A percentile compares a stretch with the other conserved stretches of the same genome.
Conservation (phyloP, 2,888 invertebrate species). For the Orthosia gothica region DNA sequence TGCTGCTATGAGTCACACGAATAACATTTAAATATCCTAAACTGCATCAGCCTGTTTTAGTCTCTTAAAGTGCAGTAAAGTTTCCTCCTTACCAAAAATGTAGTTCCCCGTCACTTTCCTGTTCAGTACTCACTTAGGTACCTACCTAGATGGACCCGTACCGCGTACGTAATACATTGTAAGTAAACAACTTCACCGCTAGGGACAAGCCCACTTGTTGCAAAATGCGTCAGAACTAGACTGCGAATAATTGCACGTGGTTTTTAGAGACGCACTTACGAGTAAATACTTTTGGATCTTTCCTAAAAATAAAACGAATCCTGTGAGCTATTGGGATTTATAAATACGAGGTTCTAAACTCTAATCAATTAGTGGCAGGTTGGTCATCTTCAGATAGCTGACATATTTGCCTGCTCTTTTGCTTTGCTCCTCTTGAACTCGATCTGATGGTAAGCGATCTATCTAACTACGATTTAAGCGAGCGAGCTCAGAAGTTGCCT, state of each 20-base stretch:
- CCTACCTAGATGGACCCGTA: conserved; percentile 4
- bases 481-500: no score
- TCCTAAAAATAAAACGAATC: no score
- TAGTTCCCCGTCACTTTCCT: conserved; percentile 46
- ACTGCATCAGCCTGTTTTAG: neutral
- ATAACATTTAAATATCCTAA: neutral
- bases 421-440: no score
- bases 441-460: no score
- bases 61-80: neutral
- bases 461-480: no score
- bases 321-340: neutral
- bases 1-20: neutral
- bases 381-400: neutral
- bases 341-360: neutral
- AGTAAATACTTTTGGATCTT: no score
- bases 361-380: no score
- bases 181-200: conserved; percentile 35
- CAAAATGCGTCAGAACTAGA: conserved; percentile 39
- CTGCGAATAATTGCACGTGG: neutral
- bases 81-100: conserved; percentile 29
- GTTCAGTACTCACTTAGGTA: conserved; percentile 1
- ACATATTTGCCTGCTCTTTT: no score
- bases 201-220: conserved; percentile 55
- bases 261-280: neutral
- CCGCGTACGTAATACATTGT: conserved; percentile 13